Percentiles rank a stretch among this genome's conserved stretches.
Conservation (phyloP, 2,797 vertebrate genomes). For the Cynodonichthys magdalenae region DNA sequence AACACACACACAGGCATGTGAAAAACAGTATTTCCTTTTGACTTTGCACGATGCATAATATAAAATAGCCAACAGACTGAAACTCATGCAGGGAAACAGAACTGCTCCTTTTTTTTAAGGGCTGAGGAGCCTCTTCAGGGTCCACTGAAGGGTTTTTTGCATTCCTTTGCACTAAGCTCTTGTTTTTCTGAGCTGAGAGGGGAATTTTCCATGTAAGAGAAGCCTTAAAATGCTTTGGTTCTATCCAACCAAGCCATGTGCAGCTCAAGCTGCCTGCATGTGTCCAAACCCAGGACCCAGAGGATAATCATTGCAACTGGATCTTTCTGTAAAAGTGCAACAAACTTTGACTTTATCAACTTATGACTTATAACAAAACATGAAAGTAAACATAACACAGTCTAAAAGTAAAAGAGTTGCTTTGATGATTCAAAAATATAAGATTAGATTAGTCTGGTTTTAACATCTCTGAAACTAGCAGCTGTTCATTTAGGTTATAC, state of each 20-base stretch:
- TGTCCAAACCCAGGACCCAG: constrained; percentile 13
- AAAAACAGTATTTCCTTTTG: too few relatives aligned
- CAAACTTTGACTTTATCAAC: not conserved
- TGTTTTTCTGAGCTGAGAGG: constrained; percentile 51
- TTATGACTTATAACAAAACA: not conserved
- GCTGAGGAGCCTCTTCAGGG: constrained; percentile 28
- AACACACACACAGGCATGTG: too few relatives aligned
- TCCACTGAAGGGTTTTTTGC: constrained; percentile 50
- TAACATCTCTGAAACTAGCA: not conserved
- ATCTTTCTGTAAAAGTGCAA: not conserved
- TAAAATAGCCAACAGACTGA: not conserved
- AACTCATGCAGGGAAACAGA: constrained; percentile 10
- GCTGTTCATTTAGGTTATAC: not conserved
- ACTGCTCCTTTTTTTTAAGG: constrained; percentile 7
- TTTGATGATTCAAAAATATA: not conserved
- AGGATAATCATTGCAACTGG: constrained; percentile 3
- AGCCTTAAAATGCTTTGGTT: constrained; percentile 34
- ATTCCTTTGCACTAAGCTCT: constrained; percentile 68
- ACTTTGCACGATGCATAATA: not conserved
- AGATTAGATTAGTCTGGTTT: not conserved
- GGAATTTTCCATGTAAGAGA: constrained; percentile 19
- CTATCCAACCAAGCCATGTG: constrained; percentile 12
- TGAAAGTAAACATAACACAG: not conserved
- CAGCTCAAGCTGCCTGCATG: constrained; percentile 10
- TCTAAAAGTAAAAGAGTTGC: not conserved